Conservation (phyloP, 2,888 invertebrate genomes). For the Tiliacea aurago region DNA sequence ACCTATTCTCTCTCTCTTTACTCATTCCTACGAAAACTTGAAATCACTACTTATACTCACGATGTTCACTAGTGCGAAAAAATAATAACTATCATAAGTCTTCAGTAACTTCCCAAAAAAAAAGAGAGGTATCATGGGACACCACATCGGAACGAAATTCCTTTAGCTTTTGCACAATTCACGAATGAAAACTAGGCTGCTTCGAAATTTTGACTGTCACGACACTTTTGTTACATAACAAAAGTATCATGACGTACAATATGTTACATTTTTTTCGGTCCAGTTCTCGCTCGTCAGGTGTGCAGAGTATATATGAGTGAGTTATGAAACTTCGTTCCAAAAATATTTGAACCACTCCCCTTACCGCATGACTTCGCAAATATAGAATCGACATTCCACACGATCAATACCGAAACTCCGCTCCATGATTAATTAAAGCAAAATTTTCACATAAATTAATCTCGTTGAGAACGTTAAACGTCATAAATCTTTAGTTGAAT, state of each 20-base stretch:
- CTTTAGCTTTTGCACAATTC: not conserved
- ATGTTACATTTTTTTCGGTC: not conserved
- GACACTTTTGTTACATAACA: not conserved
- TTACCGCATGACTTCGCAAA: constrained; percentile 27
- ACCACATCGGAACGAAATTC: not conserved
- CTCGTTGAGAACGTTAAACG: constrained; percentile 66
- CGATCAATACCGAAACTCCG: constrained; percentile 68
- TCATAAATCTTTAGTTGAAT: constrained; percentile 74
- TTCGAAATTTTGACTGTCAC: no score
- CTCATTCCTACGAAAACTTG: not conserved
- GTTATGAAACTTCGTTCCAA: not conserved
- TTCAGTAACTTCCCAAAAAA: not conserved
- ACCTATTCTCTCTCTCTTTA: no score
- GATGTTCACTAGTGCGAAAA: not conserved
- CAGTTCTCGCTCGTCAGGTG: not conserved
- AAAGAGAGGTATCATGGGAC: not conserved
- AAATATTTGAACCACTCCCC: not conserved
- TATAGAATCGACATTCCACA: constrained; percentile 46
- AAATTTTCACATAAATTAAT: constrained; percentile 73
- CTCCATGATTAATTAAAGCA: constrained; percentile 71
- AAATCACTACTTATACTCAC: not conserved
- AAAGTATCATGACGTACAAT: not conserved
- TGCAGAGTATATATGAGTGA: not conserved
- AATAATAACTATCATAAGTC: not conserved
- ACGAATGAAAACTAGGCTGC: no score